Percentiles rank a stretch among this genome's conserved stretches.
phyloP scores from a whole-genome alignment of 1,140 invertebrate species.

The Rhynchophorus ferrugineus region DNA sequence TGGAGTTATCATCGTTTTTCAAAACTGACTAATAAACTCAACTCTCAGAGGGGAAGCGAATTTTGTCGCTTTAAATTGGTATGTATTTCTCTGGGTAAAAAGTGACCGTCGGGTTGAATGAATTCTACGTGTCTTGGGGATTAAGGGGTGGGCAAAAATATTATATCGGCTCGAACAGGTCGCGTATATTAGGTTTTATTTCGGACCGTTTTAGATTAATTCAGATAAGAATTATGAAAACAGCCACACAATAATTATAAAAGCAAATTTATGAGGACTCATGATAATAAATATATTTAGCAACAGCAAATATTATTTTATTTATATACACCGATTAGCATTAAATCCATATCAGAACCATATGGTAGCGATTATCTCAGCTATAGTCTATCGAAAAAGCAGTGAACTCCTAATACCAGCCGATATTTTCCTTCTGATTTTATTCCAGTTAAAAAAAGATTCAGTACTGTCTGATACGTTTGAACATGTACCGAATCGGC shows the following conservation, averaged over 20 bases:
- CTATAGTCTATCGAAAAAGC: too few species aligned
- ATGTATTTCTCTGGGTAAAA: conserved; percentile 16
- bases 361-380: too few species aligned
- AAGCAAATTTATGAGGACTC: too few species aligned
- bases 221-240: neutral
- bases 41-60: conserved; percentile 17
- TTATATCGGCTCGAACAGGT: conserved; percentile 8
- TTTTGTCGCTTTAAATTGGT: conserved; percentile 22
- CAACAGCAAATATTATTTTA: neutral
- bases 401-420: too few species aligned
- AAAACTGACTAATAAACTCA: conserved; percentile 12
- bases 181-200: conserved; percentile 15
- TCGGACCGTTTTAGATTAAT: conserved; percentile 7
- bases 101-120: conserved; percentile 18
- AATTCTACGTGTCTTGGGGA: conserved; percentile 21
- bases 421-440: too few species aligned
- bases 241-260: neutral
- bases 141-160: conserved; percentile 18
- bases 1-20: too few species aligned
- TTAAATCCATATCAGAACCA: too few species aligned
- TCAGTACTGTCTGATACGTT: too few species aligned
- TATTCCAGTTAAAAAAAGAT: too few species aligned
- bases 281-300: neutral
- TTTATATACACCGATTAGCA: too few species aligned
- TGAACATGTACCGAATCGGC: too few species aligned